Evolutionary conservation across 2,797 vertebrate species (phyloP).

Genomic region (Sebastiscus albofasciatus): DNA sequence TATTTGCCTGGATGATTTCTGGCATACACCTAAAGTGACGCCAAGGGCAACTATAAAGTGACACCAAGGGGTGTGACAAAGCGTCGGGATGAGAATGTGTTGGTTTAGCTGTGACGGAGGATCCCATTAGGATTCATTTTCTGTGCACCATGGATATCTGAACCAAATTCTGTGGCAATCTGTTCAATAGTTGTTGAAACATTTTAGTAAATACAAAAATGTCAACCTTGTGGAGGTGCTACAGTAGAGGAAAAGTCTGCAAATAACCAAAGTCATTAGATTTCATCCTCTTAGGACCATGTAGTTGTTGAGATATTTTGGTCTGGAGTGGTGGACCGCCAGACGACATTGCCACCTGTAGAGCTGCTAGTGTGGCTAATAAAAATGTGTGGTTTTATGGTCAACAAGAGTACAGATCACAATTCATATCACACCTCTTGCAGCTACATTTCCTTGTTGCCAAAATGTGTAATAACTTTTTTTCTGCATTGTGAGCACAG

Average conservation of each 20-base stretch:
- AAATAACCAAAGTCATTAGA: background rate
- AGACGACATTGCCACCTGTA: background rate
- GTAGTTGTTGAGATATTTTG: background rate
- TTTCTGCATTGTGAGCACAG: background rate
- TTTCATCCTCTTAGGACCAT: background rate
- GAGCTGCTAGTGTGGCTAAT: background rate
- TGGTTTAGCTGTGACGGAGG: no score
- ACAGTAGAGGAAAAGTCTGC: background rate
- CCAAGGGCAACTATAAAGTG: no score
- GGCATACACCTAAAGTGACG: rapidly evolving
- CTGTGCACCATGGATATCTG: background rate
- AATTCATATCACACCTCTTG: background rate
- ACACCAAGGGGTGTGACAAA: no score
- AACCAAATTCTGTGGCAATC: background rate
- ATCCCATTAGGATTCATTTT: background rate
- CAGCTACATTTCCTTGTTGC: background rate
- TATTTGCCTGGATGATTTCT: no score
- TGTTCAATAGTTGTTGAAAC: background rate
- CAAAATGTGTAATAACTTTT: background rate
- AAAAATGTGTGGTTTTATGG: background rate
- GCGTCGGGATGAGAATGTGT: no score
- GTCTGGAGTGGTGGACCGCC: background rate
- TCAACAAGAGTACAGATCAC: background rate
- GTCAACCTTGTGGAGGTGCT: background rate
- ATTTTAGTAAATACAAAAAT: background rate